These are phyloP conservation scores for Diceros bicornis DNA, from an alignment of 2,797 vertebrate genomes.

Conservation along the genomic window DNA sequence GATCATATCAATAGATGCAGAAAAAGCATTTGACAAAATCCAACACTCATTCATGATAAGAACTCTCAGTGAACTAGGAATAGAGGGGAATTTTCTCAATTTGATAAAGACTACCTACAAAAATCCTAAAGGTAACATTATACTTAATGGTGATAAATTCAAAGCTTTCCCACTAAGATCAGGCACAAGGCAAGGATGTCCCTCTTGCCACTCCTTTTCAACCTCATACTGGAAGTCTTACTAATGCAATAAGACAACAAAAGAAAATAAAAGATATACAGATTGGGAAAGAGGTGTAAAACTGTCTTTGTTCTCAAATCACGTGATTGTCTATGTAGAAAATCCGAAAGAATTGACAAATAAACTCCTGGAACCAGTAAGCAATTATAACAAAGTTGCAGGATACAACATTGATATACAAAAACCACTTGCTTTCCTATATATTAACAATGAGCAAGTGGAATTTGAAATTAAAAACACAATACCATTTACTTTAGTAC, in stretches of 20 bases:
- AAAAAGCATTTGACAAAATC: slow-evolving; percentile 11
- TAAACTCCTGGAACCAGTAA: neutral
- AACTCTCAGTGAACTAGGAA: neutral
- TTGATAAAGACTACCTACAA: neutral
- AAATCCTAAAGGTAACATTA: neutral
- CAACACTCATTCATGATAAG: neutral
- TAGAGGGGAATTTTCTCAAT: neutral
- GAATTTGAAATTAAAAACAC: neutral
- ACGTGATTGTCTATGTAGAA: neutral
- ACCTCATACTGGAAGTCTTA: neutral
- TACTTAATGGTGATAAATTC: neutral
- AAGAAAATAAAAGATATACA: neutral
- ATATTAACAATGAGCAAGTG: neutral
- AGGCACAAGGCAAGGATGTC: neutral
- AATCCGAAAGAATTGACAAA: neutral
- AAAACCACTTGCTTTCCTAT: neutral
- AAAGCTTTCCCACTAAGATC: neutral
- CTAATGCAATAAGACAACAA: neutral
- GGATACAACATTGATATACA: neutral
- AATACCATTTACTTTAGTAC: neutral
- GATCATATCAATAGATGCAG: neutral
- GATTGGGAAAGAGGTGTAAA: neutral
- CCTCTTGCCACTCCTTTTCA: neutral
- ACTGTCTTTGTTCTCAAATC: neutral
- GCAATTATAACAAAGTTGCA: neutral